Percentiles rank a stretch among this genome's conserved stretches.
Evolutionary conservation across 2,113 vertebrate genomes (phyloP).

Genomic region (Rafetus swinhoei): DNA sequence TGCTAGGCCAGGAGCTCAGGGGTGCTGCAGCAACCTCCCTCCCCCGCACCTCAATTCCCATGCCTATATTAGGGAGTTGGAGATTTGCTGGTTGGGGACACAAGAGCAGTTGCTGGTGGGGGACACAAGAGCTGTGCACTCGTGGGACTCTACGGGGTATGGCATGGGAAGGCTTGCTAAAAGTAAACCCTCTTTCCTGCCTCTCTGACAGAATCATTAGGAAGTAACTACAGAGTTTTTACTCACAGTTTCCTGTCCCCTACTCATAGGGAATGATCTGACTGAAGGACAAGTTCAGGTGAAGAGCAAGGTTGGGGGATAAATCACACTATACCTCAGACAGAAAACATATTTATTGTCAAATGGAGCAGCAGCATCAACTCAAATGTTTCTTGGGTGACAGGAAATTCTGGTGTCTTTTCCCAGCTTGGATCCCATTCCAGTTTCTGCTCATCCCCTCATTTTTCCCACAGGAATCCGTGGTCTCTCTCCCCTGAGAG

Average conservation of each 20-base stretch:
- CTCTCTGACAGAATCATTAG: neutral
- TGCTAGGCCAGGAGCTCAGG: too few relatives aligned
- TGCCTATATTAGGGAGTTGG: neutral
- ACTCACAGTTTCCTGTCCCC: neutral
- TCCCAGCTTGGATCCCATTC: too few relatives aligned
- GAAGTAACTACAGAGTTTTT: too few relatives aligned
- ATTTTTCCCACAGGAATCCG: too few relatives aligned
- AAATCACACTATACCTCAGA: neutral
- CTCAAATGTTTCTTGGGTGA: too few relatives aligned
- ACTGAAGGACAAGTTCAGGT: neutral
- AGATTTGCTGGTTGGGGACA: too few relatives aligned
- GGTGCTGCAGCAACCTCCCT: too few relatives aligned
- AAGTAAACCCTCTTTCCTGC: neutral
- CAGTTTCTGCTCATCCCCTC: too few relatives aligned
- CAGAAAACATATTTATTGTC: slow-evolving; percentile 3
- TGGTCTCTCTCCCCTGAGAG: too few relatives aligned
- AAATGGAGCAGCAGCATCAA: neutral
- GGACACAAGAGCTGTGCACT: neutral
- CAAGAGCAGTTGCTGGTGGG: neutral
- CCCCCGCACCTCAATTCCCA: too few relatives aligned
- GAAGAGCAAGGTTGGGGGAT: neutral
- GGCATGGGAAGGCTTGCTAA: too few relatives aligned
- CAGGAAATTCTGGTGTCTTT: too few relatives aligned
- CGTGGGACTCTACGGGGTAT: neutral
- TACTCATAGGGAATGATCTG: neutral